phyloP scores from a whole-genome alignment of 2,113 vertebrate genomes.

The Malurus elegans region DNA sequence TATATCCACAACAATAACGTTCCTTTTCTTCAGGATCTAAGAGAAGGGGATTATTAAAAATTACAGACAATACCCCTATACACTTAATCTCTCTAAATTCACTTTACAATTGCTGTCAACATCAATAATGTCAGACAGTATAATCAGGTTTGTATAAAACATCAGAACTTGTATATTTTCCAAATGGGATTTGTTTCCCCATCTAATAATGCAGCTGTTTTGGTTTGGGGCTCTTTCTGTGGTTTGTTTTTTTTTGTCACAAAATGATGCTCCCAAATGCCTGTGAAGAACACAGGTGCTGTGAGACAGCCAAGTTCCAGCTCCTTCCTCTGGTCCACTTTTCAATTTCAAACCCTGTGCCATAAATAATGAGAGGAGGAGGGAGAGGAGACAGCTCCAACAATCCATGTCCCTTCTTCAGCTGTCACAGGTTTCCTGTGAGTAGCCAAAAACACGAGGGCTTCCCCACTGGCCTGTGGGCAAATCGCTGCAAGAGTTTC shows the following conservation, averaged over 20 bases:
- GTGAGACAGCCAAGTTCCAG: not conserved
- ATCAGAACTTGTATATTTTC: not conserved
- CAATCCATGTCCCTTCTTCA: not conserved
- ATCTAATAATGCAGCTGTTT: not conserved
- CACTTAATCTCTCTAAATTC: slow-evolving; percentile 53
- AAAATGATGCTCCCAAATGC: not conserved
- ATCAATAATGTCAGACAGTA: slow-evolving; percentile 29
- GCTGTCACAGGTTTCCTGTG: not conserved
- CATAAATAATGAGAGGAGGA: not conserved
- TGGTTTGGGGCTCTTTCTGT: not conserved
- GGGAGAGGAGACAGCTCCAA: not conserved
- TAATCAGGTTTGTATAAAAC: slow-evolving; percentile 30
- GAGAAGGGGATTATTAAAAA: slow-evolving; percentile 46
- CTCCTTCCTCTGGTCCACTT: not conserved
- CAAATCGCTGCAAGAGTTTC: not conserved
- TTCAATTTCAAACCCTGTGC: not conserved
- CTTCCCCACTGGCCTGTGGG: not conserved
- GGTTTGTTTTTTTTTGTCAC: not conserved
- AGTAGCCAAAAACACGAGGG: not conserved
- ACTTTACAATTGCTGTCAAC: slow-evolving; percentile 34
- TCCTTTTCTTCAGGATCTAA: not conserved
- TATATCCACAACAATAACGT: slow-evolving; percentile 5
- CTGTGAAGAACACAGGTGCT: not conserved
- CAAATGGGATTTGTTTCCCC: not conserved
- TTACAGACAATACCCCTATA: not conserved